Base-by-base conservation (phyloP, 1,140 invertebrate genomes). In the Radopholus similis region DNA sequence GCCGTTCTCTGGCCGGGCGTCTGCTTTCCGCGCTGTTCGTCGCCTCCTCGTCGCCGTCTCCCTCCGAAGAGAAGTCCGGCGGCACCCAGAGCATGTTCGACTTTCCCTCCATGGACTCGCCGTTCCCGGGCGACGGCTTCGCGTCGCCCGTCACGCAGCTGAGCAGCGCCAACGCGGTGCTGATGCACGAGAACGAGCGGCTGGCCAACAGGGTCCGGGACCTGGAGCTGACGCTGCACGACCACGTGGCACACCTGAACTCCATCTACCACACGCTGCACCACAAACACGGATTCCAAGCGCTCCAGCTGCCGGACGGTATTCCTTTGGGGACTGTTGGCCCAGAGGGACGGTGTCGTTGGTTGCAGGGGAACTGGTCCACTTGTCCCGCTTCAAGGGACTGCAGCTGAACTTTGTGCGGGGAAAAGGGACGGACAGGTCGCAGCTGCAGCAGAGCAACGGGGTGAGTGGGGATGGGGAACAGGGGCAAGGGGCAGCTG, bases 301-400 rank as follows among this genome's bases (percentile, higher is more conserved):
- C 71, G 15, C 72, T 72, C 56, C 66, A 72, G 40, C 56, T 72
- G 21, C 70, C 70, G 5, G 70, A 71, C 28, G 70, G 70, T 71
- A n/a, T 37, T 3, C 9, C 6, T 13, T 0, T 21, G 35, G 9
- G 35, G 38, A 32, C 13, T 64, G 8, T 58, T 15, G 2, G 4
- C 58, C 26, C 32, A 56, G 11, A n/a, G n/a, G 11, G 49, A 35
- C 2, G 1, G n/a, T 4, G 34, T 65, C 4, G 6, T 13, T 1
- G 23, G 54, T 70, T 73, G 8, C 38, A 71, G 70, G 70, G n/a
- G 71, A 72, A 64, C 53, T 73, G 37, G 70, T 72, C 18, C 71
- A 72, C 51, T 37, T 72, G 47, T 68, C 71, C 28, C 72, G 73
- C 58, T 72, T 72, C 51, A 35, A 49, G 11, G 70, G 70, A 34